Percentiles rank a stretch among this genome's conserved stretches.
phyloP scores from a whole-genome alignment of 2,888 invertebrate genomes.

The Periphyllus acericola region DNA sequence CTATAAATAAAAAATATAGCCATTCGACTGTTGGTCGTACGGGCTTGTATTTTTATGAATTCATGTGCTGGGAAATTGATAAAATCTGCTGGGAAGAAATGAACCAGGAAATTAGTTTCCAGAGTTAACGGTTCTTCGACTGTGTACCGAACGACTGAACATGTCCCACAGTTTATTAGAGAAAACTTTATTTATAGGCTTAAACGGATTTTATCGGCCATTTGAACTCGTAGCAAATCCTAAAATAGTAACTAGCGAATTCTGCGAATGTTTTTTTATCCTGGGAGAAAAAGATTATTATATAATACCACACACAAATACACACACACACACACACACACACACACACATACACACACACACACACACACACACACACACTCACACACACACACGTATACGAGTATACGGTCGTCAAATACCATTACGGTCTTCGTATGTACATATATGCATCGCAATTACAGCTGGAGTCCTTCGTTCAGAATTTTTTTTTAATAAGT shows the following conservation, averaged over 20 bases:
- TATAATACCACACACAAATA: neutral
- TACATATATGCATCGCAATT: neutral
- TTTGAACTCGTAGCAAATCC: constrained; percentile 26
- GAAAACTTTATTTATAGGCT: constrained; percentile 55
- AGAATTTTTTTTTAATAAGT: neutral
- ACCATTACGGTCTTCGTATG: neutral
- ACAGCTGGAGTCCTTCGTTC: neutral
- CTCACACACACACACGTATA: neutral
- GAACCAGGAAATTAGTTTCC: constrained; percentile 55
- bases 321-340: neutral
- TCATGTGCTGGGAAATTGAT: constrained; percentile 40
- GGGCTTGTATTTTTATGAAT: constrained; percentile 6
- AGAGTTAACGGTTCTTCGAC: constrained; percentile 32
- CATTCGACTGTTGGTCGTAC: neutral
- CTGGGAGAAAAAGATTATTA: neutral
- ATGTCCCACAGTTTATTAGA: constrained; percentile 30
- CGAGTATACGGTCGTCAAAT: neutral
- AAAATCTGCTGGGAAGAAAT: constrained; percentile 47
- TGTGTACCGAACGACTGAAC: neutral
- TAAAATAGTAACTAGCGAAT: neutral
- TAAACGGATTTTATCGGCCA: constrained; percentile 37
- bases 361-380: neutral
- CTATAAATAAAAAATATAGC: constrained; percentile 44
- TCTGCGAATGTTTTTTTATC: neutral
- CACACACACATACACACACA: neutral